Evolutionary conservation across 2,888 invertebrate genomes (phyloP).

Genomic region (Choristoneura rosaceana): DNA sequence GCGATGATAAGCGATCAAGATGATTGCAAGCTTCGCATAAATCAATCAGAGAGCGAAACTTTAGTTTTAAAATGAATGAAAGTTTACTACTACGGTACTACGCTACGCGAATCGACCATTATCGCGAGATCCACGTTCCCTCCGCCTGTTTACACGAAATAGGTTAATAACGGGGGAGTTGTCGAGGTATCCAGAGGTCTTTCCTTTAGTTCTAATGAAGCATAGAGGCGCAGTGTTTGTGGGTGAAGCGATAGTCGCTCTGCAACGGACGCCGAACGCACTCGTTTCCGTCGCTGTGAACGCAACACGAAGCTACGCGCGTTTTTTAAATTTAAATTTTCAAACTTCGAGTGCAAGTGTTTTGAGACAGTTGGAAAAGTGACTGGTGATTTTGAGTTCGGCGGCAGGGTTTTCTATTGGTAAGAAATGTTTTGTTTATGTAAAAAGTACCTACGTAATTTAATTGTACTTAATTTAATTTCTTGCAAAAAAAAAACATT

Average conservation of each 20-base stretch:
- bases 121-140: slow-evolving; percentile 53
- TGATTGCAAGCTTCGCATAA: slow-evolving; percentile 50
- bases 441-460: neutral
- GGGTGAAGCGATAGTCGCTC: slow-evolving; percentile 66
- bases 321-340: slow-evolving; percentile 52
- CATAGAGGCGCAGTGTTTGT: slow-evolving; percentile 68
- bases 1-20: slow-evolving; percentile 51
- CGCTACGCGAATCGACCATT: slow-evolving; percentile 55
- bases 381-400: slow-evolving; percentile 49
- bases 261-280: slow-evolving; percentile 64
- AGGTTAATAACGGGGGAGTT: slow-evolving; percentile 54
- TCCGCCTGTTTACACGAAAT: slow-evolving; percentile 46
- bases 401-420: slow-evolving; percentile 52
- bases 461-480: neutral
- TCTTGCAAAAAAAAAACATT: neutral
- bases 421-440: slow-evolving; percentile 47
- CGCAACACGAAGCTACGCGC: slow-evolving; percentile 50
- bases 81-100: slow-evolving; percentile 62
- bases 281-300: slow-evolving; percentile 62
- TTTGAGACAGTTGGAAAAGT: slow-evolving; percentile 46
- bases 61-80: slow-evolving; percentile 59
- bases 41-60: slow-evolving; percentile 46
- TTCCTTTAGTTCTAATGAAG: slow-evolving; percentile 63
- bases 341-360: slow-evolving; percentile 58
- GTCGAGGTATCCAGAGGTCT: slow-evolving; percentile 53